Evolutionary conservation across 23 tunicate genomes (phyloP).

Genomic region (Halocynthia aurantium): DNA sequence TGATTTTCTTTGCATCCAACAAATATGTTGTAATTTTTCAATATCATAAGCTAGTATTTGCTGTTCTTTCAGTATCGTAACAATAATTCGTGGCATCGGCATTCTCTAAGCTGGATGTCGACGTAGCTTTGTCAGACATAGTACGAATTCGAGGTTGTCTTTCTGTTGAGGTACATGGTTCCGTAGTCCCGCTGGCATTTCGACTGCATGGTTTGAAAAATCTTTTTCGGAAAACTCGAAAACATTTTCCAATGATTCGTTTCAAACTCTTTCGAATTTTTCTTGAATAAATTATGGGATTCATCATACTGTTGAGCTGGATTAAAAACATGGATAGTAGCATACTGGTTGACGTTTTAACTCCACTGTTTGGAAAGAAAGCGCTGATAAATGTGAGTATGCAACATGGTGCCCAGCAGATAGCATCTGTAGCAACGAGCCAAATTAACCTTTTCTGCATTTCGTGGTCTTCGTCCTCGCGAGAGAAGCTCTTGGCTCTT

Average conservation of each 20-base stretch:
- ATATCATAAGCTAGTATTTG: too few species aligned
- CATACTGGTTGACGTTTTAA: slow-evolving; percentile 6
- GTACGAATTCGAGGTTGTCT: too few species aligned
- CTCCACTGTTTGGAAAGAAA: slow-evolving; percentile 1
- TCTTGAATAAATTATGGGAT: slow-evolving; percentile 14
- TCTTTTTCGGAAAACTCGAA: too few species aligned
- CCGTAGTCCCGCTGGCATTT: too few species aligned
- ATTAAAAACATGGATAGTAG: slow-evolving; percentile 16
- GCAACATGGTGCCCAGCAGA: slow-evolving; percentile 19
- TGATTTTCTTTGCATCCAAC: too few species aligned
- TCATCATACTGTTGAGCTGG: slow-evolving; percentile 21
- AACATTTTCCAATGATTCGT: neutral
- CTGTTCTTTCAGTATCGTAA: too few species aligned
- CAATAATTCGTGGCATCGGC: too few species aligned
- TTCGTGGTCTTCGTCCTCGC: slow-evolving; percentile 27
- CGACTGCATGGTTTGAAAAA: too few species aligned
- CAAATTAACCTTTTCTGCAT: slow-evolving; percentile 21
- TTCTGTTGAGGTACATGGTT: too few species aligned
- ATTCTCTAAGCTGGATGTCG: too few species aligned
- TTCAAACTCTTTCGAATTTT: neutral
- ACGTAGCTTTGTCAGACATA: too few species aligned
- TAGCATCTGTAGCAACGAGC: slow-evolving; percentile 13
- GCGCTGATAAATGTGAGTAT: slow-evolving; percentile 3
- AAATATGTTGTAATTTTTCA: too few species aligned
- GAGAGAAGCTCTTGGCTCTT: neutral